phyloP scores from a whole-genome alignment of 2,113 vertebrate genomes.

The Rhynchomys soricoides region DNA sequence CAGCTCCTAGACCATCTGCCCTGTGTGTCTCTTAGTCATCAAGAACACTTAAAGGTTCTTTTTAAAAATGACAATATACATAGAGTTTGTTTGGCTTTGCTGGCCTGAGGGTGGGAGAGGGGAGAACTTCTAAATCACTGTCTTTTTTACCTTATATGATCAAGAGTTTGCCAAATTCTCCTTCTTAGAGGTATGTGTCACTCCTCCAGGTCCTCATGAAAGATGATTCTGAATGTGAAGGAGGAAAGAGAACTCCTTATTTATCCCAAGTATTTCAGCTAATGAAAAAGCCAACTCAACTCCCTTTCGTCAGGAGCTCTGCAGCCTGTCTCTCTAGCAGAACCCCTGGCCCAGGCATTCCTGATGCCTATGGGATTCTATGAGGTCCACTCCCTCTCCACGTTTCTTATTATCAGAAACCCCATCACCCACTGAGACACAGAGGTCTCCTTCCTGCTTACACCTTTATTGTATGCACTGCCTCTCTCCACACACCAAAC shows the following conservation, averaged over 20 bases:
- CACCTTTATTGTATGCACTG: not conserved
- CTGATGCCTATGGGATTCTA: not conserved
- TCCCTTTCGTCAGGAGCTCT: not conserved
- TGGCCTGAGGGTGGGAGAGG: not conserved
- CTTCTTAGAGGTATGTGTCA: not conserved
- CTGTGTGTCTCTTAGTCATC: conserved; percentile 28
- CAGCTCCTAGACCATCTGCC: not conserved
- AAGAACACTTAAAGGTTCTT: conserved; percentile 33
- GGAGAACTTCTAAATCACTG: not conserved
- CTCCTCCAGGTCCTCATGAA: not conserved
- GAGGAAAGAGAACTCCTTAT: conserved; percentile 39
- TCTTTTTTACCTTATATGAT: conserved; percentile 13
- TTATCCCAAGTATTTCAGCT: conserved; percentile 68
- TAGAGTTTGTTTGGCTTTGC: conserved; percentile 33
- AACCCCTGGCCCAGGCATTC: not conserved
- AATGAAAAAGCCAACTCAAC: conserved; percentile 56
- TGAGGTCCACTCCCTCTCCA: not conserved
- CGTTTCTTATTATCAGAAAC: not conserved
- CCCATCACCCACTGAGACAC: not conserved
- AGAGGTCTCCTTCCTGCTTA: not conserved
- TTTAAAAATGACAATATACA: conserved; percentile 39
- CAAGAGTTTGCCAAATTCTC: conserved; percentile 49
- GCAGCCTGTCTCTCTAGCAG: not conserved
- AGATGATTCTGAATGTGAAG: conserved; percentile 58
- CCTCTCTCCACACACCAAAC: not conserved